Evolutionary conservation across 2,113 vertebrate species (phyloP).

Genomic region (Leucopsar rothschildi): DNA sequence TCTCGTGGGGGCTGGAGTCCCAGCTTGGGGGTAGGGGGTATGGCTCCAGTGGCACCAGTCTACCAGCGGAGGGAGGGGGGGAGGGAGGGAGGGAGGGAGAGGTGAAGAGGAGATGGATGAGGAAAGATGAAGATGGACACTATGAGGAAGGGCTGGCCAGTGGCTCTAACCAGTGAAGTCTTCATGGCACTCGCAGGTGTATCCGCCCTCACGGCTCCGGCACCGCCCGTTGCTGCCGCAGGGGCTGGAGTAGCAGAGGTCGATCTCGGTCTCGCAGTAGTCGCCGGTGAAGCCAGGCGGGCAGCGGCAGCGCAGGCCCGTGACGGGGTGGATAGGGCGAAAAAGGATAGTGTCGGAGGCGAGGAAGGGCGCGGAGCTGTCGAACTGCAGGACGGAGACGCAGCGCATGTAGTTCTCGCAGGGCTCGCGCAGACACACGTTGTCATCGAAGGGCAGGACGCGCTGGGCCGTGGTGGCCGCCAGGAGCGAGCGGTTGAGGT

Average conservation of each 20-base stretch:
- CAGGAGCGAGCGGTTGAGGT: conserved; percentile 92
- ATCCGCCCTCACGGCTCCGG: conserved; percentile 88
- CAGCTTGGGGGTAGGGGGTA: background rate
- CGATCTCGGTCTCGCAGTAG: conserved; percentile 95
- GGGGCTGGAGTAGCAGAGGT: conserved; percentile 94
- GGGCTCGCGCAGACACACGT: conserved; percentile 92
- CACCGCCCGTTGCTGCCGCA: conserved; percentile 86
- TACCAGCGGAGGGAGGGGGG: background rate
- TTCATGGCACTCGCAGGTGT: conserved; percentile 88
- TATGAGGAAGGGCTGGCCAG: background rate
- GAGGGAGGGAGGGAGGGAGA: background rate
- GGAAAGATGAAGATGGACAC: background rate
- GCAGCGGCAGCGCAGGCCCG: conserved; percentile 91
- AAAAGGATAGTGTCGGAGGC: conserved; percentile 92
- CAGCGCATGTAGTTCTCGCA: conserved; percentile 99
- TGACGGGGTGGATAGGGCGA: conserved; percentile 92
- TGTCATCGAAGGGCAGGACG: conserved; percentile 96
- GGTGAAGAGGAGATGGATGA: background rate
- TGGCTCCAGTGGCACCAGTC: background rate
- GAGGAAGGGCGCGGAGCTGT: conserved; percentile 94
- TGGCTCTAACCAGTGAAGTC: conserved; percentile 84
- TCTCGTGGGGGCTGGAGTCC: background rate
- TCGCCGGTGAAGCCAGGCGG: conserved; percentile 90
- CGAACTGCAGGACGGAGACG: conserved; percentile 91
- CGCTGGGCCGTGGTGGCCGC: conserved; percentile 84